These are phyloP conservation scores for Borostomias antarcticus DNA, from an alignment of 2,797 vertebrate genomes.

Conservation along the genomic window DNA sequence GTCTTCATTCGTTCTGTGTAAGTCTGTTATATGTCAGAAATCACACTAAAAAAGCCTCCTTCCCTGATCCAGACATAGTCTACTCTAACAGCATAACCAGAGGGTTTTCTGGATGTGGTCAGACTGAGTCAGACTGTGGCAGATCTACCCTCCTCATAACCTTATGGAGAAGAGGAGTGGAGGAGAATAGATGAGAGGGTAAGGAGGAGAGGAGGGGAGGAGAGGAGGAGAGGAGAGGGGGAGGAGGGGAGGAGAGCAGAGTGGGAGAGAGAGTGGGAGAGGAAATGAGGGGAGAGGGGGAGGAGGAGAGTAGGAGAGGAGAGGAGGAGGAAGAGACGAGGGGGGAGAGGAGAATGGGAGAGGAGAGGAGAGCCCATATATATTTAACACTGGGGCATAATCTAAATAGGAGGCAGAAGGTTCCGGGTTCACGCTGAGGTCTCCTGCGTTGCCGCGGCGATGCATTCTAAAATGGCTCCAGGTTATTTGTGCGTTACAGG, in stretches of 20 bases:
- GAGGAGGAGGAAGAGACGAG: neutral
- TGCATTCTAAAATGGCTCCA: conserved; percentile 68
- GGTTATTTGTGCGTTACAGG: conserved; percentile 72
- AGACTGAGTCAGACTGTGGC: too few relatives aligned
- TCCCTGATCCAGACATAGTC: too few relatives aligned
- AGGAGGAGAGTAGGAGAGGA: neutral
- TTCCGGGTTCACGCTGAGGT: conserved; percentile 73
- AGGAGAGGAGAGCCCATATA: conserved; percentile 36
- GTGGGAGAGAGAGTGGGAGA: neutral
- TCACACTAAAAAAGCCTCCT: too few relatives aligned
- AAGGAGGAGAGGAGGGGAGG: neutral
- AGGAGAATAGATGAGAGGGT: too few relatives aligned
- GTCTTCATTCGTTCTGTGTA: conserved; percentile 3
- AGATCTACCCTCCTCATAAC: too few relatives aligned
- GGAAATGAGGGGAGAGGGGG: too few relatives aligned
- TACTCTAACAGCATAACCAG: too few relatives aligned
- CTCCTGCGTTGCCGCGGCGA: conserved; percentile 51
- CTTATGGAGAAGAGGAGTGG: too few relatives aligned
- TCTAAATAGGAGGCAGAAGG: conserved; percentile 71
- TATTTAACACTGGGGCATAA: conserved; percentile 47
- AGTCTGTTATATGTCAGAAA: too few relatives aligned
- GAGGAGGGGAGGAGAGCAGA: neutral
- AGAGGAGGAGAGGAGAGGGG: neutral
- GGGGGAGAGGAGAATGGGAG: conserved; percentile 22
- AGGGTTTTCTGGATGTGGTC: too few relatives aligned